These are phyloP conservation scores for Callyntrura guangdongensis DNA, from an alignment of 2,888 invertebrate species.

Conservation along the genomic window DNA sequence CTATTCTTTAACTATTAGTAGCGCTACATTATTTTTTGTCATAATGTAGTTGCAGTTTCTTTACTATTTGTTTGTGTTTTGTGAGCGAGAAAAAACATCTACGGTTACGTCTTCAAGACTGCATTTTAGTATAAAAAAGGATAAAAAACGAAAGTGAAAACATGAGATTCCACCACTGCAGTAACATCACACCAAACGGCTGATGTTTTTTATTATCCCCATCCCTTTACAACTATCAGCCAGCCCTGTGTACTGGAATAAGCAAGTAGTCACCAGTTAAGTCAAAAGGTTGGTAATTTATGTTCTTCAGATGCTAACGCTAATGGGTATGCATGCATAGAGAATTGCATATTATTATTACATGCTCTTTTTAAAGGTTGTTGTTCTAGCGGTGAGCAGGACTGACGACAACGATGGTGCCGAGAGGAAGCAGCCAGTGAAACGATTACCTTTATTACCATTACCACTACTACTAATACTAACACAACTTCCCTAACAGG, in stretches of 20 bases:
- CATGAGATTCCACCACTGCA: conserved; percentile 35
- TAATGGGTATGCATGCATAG: not conserved
- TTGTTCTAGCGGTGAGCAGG: not conserved
- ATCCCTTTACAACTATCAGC: not conserved
- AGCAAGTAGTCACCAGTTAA: not conserved
- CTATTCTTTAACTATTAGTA: not conserved
- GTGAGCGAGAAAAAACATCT: not conserved
- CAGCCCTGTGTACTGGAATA: not conserved
- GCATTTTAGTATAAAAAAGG: conserved; percentile 49
- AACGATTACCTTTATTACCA: not conserved
- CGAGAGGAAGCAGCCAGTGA: conserved; percentile 27
- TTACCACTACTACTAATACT: not conserved
- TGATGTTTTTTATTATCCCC: conserved; percentile 9
- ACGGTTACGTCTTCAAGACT: conserved; percentile 33
- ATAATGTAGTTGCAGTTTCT: not conserved
- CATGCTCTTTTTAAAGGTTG: not conserved
- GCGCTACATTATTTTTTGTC: not conserved
- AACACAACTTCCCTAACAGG: conserved; percentile 62
- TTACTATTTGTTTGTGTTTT: not conserved
- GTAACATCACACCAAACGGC: not conserved
- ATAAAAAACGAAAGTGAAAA: conserved; percentile 76
- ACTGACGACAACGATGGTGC: conserved; percentile 22
- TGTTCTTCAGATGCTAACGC: not conserved
- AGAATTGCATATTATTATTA: not conserved
- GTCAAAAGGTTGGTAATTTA: conserved; percentile 4